Evolutionary conservation across 1,140 invertebrate genomes (phyloP).

Genomic region (Drosophila insularis): DNA sequence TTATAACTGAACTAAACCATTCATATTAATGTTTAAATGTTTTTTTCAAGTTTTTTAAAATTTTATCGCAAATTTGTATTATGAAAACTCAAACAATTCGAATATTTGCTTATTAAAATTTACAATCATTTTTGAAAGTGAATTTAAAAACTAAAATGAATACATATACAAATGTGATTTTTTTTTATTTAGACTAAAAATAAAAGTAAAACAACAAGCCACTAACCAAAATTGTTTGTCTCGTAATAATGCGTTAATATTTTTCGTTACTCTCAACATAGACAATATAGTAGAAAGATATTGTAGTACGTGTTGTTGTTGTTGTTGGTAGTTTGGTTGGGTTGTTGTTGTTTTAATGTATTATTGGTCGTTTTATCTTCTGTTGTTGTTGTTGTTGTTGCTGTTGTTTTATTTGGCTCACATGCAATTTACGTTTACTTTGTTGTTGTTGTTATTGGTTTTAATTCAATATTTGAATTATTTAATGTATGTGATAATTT

Average conservation of each 20-base stretch:
- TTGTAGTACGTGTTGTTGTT: slow-evolving; percentile 40
- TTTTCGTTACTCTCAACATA: slow-evolving; percentile 25
- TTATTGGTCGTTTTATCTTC: slow-evolving; percentile 16
- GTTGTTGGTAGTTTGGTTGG: slow-evolving; percentile 32
- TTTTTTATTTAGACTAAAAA: neutral
- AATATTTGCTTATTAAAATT: no score
- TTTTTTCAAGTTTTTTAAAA: no score
- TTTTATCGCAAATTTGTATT: no score
- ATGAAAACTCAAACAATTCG: no score
- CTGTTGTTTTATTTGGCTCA: slow-evolving; percentile 29
- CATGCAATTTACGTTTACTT: slow-evolving; percentile 38
- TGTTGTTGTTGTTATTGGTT: slow-evolving; percentile 21
- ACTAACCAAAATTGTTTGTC: slow-evolving; percentile 52
- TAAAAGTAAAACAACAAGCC: slow-evolving; percentile 21
- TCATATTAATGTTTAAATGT: no score
- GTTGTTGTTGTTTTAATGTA: slow-evolving; percentile 28
- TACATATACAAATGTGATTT: neutral
- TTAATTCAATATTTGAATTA: slow-evolving; percentile 2
- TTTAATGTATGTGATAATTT: slow-evolving; percentile 38
- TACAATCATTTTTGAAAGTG: no score
- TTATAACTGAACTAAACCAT: no score
- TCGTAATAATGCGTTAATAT: slow-evolving; percentile 16
- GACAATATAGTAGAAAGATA: slow-evolving; percentile 8
- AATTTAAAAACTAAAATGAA: slow-evolving; percentile 7
- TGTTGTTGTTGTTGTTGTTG: slow-evolving; percentile 35